Evolutionary conservation across 2,113 vertebrate species (phyloP).

Genomic region (Pyrgilauda ruficollis): DNA sequence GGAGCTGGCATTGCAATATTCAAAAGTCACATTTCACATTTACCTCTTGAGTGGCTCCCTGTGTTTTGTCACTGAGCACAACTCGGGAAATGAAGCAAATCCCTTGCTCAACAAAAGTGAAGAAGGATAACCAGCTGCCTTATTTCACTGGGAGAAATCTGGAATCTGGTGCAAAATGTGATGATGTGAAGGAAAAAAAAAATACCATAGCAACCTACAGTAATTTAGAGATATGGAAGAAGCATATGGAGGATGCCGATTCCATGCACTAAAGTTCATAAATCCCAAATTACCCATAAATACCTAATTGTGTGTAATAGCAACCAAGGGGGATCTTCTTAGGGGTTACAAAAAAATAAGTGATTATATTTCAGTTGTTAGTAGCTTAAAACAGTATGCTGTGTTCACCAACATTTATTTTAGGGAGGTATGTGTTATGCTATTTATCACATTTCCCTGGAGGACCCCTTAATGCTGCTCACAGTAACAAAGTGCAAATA

Average conservation of each 20-base stretch:
- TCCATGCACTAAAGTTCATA: neutral
- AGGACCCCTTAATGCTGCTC: neutral
- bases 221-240: neutral
- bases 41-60: neutral
- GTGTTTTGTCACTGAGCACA: neutral
- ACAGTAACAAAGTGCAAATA: neutral
- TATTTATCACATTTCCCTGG: neutral
- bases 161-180: neutral
- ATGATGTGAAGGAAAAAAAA: neutral
- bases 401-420: neutral
- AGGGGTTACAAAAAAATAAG: neutral
- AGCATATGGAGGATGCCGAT: neutral
- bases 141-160: neutral
- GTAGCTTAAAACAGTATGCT: neutral
- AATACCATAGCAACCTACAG: neutral
- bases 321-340: neutral
- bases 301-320: neutral
- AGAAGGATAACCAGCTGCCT: neutral
- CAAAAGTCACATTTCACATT: neutral
- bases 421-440: neutral
- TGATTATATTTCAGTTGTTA: neutral
- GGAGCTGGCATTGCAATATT: neutral
- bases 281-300: neutral
- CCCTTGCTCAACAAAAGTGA: neutral
- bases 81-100: neutral